Base-by-base conservation (phyloP, 2,888 invertebrate species). In the Sarcophaga subvicina region DNA sequence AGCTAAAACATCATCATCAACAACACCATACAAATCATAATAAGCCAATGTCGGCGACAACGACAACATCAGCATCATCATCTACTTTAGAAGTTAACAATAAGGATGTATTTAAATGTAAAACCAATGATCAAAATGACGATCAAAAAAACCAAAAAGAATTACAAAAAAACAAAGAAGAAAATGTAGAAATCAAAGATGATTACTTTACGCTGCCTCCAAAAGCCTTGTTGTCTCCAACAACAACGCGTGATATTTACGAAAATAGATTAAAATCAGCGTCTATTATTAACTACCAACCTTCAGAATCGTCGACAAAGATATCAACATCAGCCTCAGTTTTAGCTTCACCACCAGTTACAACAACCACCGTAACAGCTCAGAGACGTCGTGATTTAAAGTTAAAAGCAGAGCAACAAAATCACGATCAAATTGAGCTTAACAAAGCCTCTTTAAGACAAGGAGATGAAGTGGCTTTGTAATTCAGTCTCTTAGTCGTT, bases 401-500 rank as follows among this genome's bases (percentile, higher is more conserved):
- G 88, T 82, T 91, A 80, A 89, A 82, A 27, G 91, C 90, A 45
- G 91, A 91, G 77, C 90, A 89, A 76, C 90, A 91, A 80, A 89
- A 83, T 80, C 88, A 90, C 82, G 90, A 90, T 85, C 89, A 91
- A 87, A 90, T 91, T 82, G 88, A 89, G 79, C 90, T 91, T 72
- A 88, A 79, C 67, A 88, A 88, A 69, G 81, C 78, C 45, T 69
- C 80, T 60, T 81, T 77, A 77, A 89, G 89, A 47, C 91, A 91
- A 69, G 91, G 91, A 17, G 92, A 92, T 76, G 92, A 92, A 89
- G 91, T 91, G 88, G 91, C 92, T 70, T 91, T 91, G 70, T 91
- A 91, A 78, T 80, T 47, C n/a, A 70, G 45, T 54, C 37, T 6
- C 25, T 70, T 66, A 59, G 63, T 70, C 63, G 45, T 47, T 54